phyloP scores from a whole-genome alignment of 2,113 vertebrate genomes.

The Phyllostomus discolor region DNA sequence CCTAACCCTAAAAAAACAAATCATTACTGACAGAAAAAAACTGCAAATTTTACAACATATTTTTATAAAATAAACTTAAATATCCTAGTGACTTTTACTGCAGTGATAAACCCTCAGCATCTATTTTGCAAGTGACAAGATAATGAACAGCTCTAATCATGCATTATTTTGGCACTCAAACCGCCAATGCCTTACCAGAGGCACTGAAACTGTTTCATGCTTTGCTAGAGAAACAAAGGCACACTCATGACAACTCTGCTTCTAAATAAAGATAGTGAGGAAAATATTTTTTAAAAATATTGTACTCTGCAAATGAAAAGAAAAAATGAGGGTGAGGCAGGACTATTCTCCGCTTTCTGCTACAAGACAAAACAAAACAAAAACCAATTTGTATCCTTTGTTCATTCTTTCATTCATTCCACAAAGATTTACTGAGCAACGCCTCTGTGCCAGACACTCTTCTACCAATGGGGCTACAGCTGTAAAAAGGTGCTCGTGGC shows the following conservation, averaged over 20 bases:
- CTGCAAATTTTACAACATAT: slow-evolving; percentile 21
- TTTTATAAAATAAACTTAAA: slow-evolving; percentile 56
- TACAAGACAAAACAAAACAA: not conserved
- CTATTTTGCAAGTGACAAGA: slow-evolving; percentile 35
- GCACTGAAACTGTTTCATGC: too few relatives aligned
- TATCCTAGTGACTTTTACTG: slow-evolving; percentile 43
- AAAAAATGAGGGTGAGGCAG: not conserved
- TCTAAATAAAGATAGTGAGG: slow-evolving; percentile 17
- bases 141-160: slow-evolving; percentile 57
- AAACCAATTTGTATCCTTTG: not conserved
- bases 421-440: not conserved
- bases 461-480: not conserved
- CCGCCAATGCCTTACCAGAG: slow-evolving; percentile 29
- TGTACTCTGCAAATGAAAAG: not conserved
- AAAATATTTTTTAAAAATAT: not conserved
- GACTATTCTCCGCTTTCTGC: not conserved
- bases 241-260: slow-evolving; percentile 2
- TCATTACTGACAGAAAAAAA: not conserved
- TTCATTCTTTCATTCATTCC: not conserved
- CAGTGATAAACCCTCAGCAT: slow-evolving; percentile 37
- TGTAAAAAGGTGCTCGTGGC: not conserved
- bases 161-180: slow-evolving; percentile 51
- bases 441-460: not conserved
- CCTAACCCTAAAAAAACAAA: not conserved
- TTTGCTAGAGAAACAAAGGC: slow-evolving; percentile 44